phyloP scores from a whole-genome alignment of 2,113 vertebrate species.

The Larimichthys polyactis region DNA sequence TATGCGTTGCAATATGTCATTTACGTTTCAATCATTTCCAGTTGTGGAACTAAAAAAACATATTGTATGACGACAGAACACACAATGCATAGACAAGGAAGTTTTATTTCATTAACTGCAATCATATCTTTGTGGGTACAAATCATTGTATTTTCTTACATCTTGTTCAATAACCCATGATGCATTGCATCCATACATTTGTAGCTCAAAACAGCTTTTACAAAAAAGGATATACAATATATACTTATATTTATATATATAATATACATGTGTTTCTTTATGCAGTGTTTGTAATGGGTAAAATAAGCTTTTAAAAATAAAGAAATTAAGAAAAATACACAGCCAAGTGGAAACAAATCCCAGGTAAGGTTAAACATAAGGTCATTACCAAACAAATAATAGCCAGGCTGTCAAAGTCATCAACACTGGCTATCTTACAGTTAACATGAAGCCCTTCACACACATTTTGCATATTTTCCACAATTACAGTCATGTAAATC shows the following conservation, averaged over 20 bases:
- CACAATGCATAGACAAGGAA: conserved; percentile 89
- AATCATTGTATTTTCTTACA: conserved; percentile 81
- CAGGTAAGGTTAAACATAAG: conserved; percentile 71
- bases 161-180: conserved; percentile 84
- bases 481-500: conserved; percentile 71
- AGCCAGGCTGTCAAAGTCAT: conserved; percentile 72
- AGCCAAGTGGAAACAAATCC: conserved; percentile 68
- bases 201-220: conserved; percentile 87
- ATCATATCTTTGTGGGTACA: conserved; percentile 84
- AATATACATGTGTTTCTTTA: conserved; percentile 82
- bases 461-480: conserved; percentile 83
- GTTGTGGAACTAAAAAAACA: background rate
- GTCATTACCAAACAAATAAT: conserved; percentile 70
- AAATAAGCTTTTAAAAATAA: conserved; percentile 54
- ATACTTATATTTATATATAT: conserved; percentile 83
- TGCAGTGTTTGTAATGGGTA: conserved; percentile 75
- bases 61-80: conserved; percentile 64
- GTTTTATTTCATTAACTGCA: conserved; percentile 85
- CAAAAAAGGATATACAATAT: conserved; percentile 86
- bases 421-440: conserved; percentile 70
- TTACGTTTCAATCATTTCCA: background rate
- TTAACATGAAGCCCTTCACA: conserved; percentile 83
- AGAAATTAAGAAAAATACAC: conserved; percentile 21
- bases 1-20: background rate
- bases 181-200: conserved; percentile 89